Base-by-base conservation (phyloP, 1,140 invertebrate species). In the Drosophila arawakana region DNA sequence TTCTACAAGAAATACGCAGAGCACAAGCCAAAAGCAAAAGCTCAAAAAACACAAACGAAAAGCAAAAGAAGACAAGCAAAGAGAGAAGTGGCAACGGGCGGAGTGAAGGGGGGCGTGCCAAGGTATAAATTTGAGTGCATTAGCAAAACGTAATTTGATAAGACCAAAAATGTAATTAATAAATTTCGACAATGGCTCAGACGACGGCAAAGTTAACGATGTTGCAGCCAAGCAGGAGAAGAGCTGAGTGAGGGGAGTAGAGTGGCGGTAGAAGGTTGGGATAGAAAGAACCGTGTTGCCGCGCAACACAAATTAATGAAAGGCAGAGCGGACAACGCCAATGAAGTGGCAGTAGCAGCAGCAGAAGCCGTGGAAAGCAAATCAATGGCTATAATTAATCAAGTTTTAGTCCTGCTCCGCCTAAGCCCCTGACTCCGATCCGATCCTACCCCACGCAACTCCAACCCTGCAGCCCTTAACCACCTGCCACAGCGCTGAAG, bases 61-160 rank as follows among this genome's bases (percentile, higher is more conserved):
- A 39, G n/a, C 15, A 9, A 34, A 11, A 34, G 25, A 25, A 44
- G 37, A 11, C 25, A 39, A 8, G 13, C 4, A 11, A 8, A 58
- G 8, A 7, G 25, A 55, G 52, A 30, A 30, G 15, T 2, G 21
- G 6, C 6, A 44, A 8, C 13, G 49, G 11, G 30, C 11, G n/a
- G 11, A 9, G 10, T n/a, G 13, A 15, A 43, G 39, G 61, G 21
- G n/a, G 50, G 46, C 7, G 34, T 37, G 54, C 50, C 66, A 83
- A 89, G 84, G 83, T 89, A 88, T 88, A 88, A 88, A 88, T 88
- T 88, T 88, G 83, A 89, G 84, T 89, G 83, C 83, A 88, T 88
- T 88, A 89, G 84, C 76, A 75, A 82, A 84, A 81, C 83, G 83
- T 88, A 89, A 88, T 88, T 88, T 89, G 84, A 88, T 88, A 88